Conservation (phyloP, 2,888 invertebrate species). For the Aradus depressus region DNA sequence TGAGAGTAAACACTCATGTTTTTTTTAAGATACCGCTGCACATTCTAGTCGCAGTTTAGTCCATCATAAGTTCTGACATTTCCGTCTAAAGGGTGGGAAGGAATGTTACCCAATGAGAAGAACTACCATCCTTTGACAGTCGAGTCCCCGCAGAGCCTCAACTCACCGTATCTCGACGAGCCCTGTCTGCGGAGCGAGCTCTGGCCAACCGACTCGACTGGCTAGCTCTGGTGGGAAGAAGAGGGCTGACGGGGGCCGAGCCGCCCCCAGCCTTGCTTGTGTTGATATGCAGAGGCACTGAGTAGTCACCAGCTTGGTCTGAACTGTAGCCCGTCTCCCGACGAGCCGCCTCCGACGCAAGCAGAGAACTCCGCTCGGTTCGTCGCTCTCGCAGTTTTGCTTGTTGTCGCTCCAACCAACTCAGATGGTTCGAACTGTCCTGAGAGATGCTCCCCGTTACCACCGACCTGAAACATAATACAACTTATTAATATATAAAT, state of each 20-base stretch:
- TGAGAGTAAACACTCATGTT: too few relatives aligned
- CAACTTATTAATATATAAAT: too few relatives aligned
- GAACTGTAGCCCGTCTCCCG: conserved; percentile 66
- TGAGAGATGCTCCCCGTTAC: conserved; percentile 28
- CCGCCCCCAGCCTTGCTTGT: conserved; percentile 38
- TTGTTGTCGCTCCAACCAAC: conserved; percentile 75
- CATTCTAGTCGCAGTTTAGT: too few relatives aligned
- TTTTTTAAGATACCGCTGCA: too few relatives aligned
- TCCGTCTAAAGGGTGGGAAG: too few relatives aligned
- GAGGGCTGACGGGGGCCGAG: conserved; percentile 42
- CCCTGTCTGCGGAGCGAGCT: conserved; percentile 20
- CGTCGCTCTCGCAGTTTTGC: conserved; percentile 64
- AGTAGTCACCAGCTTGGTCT: conserved; percentile 55
- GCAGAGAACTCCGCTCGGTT: conserved; percentile 44
- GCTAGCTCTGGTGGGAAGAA: conserved; percentile 41
- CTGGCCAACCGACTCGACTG: conserved; percentile 16
- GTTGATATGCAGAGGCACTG: conserved; percentile 58
- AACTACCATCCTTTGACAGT: too few relatives aligned
- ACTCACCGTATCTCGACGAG: conserved; percentile 40
- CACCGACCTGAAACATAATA: conserved; percentile 32
- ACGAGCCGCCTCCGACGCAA: conserved; percentile 48
- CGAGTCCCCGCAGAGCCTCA: too few relatives aligned
- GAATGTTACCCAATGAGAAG: too few relatives aligned
- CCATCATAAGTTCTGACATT: too few relatives aligned
- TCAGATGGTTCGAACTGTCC: conserved; percentile 44